These are phyloP conservation scores for Xestia sexstrigata DNA, from an alignment of 2,888 invertebrate species.

Conservation along the genomic window DNA sequence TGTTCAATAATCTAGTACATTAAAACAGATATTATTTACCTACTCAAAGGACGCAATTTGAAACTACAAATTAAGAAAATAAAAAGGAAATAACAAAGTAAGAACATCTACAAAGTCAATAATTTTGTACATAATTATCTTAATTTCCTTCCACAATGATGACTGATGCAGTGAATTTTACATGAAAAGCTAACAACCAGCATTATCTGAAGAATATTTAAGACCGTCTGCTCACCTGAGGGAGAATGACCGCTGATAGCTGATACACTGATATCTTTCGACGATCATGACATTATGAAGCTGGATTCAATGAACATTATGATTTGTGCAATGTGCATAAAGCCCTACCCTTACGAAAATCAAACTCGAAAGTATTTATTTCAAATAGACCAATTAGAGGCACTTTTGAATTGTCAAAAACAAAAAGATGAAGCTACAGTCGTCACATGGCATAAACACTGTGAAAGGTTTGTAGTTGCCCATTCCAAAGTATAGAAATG, in stretches of 20 bases:
- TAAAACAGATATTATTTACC: too few relatives aligned
- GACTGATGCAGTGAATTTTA: constrained; percentile 13
- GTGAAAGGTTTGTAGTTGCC: too few relatives aligned
- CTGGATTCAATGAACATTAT: constrained; percentile 25
- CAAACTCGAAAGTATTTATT: too few relatives aligned
- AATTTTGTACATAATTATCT: constrained; percentile 29
- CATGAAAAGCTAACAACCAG: constrained; percentile 23
- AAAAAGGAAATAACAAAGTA: too few relatives aligned
- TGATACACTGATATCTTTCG: neutral
- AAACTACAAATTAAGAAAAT: constrained; percentile 10
- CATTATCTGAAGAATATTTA: constrained; percentile 19
- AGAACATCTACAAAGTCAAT: constrained; percentile 7
- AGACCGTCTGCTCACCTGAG: constrained; percentile 6
- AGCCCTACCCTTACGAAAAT: neutral
- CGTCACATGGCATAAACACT: too few relatives aligned
- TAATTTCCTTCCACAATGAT: constrained; percentile 14
- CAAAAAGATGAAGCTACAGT: too few relatives aligned
- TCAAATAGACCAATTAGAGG: too few relatives aligned
- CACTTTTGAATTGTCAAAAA: too few relatives aligned
- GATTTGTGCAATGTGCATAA: neutral
- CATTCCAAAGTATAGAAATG: too few relatives aligned
- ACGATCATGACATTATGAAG: constrained; percentile 9
- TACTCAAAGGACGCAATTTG: constrained; percentile 4
- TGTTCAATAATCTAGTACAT: neutral
- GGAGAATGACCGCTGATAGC: constrained; percentile 32